Conservation (phyloP, 1,140 invertebrate genomes). For the Drosophila burlai region DNA sequence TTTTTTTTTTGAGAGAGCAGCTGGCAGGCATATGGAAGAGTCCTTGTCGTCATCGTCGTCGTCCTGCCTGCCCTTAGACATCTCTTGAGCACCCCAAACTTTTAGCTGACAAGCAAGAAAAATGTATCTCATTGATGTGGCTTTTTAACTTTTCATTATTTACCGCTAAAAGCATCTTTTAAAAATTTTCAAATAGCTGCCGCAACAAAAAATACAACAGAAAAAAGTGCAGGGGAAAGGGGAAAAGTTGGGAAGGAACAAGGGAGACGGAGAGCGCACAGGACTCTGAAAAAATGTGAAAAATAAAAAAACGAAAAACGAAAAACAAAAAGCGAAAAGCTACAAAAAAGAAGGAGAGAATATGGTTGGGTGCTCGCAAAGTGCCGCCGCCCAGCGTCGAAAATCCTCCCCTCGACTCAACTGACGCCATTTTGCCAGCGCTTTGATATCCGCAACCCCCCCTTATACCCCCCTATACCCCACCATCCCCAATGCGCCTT, state of each 20-base stretch:
- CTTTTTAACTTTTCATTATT: conserved; percentile 85
- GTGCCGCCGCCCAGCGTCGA: conserved; percentile 27
- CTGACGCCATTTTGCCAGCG: conserved; percentile 73
- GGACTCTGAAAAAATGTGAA: conserved; percentile 20
- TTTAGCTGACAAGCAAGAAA: conserved; percentile 56
- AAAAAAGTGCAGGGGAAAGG: conserved; percentile 22
- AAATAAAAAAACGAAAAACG: conserved; percentile 10
- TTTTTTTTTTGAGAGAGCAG: background rate
- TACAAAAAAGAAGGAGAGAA: conserved; percentile 13
- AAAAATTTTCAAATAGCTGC: conserved; percentile 79
- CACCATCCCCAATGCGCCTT: conserved; percentile 8
- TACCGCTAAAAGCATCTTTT: conserved; percentile 85
- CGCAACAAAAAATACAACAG: conserved; percentile 54
- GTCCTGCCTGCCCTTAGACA: conserved; percentile 7
- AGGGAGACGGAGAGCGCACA: background rate
- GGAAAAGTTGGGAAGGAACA: conserved; percentile 29
- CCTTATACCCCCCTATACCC: background rate
- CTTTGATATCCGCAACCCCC: conserved; percentile 66
- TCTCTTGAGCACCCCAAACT: conserved; percentile 4
- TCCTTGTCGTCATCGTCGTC: background rate
- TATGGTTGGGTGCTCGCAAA: conserved; percentile 68
- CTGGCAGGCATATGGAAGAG: conserved; percentile 25
- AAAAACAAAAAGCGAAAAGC: background rate
- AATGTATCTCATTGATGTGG: conserved; percentile 84
- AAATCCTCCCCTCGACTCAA: conserved; percentile 8